phyloP scores from a whole-genome alignment of 1,140 invertebrate genomes.

The Drosophila azteca region DNA sequence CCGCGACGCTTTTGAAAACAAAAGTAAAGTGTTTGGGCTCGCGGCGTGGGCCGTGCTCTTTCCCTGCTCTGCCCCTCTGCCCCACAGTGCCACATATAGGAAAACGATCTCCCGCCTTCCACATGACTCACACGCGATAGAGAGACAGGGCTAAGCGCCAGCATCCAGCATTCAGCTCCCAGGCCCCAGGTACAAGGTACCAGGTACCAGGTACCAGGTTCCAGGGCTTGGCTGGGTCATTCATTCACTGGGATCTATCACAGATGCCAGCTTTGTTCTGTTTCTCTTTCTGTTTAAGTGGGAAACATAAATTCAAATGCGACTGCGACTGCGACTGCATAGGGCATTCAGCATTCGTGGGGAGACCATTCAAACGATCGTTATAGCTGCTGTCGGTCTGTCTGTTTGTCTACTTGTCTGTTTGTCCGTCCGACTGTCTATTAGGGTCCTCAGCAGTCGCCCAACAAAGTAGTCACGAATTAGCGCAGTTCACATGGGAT shows the following conservation, averaged over 20 bases:
- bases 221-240: constrained; percentile 52
- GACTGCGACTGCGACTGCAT: neutral
- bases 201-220: neutral
- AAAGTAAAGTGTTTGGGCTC: constrained; percentile 75
- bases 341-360: constrained; percentile 25
- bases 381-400: constrained; percentile 9
- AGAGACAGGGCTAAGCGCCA: constrained; percentile 23
- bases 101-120: constrained; percentile 47
- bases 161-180: neutral
- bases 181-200: constrained; percentile 9
- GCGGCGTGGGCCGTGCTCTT: constrained; percentile 49
- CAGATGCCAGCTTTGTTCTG: constrained; percentile 16
- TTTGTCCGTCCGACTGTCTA: constrained; percentile 13
- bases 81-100: constrained; percentile 60
- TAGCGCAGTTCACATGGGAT: constrained; percentile 66
- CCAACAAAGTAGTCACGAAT: constrained; percentile 78
- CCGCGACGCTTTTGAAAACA: constrained; percentile 58
- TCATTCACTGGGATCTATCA: constrained; percentile 39
- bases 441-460: constrained; percentile 44
- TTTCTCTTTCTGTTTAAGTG: no score
- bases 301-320: no score
- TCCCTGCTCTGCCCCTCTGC: constrained; percentile 13
- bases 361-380: neutral
- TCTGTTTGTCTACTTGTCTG: constrained; percentile 3
- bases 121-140: constrained; percentile 64